These are phyloP conservation scores for Carollia perspicillata DNA, from an alignment of 2,113 vertebrate genomes.

Conservation along the genomic window DNA sequence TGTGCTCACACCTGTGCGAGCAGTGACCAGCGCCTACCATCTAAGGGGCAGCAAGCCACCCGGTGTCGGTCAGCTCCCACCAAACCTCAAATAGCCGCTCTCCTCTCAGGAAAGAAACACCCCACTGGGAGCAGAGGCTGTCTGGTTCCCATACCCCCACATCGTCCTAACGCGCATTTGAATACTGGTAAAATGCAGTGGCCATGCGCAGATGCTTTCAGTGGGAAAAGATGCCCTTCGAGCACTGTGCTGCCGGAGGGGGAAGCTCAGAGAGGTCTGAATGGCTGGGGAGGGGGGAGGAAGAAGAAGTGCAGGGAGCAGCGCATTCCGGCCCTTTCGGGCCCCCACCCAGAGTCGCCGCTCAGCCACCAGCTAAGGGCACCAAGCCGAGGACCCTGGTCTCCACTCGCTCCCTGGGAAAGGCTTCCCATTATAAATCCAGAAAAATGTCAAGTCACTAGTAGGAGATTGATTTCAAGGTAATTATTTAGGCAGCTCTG, in stretches of 20 bases:
- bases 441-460: background rate
- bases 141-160: background rate
- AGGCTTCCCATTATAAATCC: background rate
- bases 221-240: background rate
- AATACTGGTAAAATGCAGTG: background rate
- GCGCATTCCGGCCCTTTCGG: background rate
- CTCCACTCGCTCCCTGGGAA: background rate
- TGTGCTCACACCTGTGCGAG: fast-evolving
- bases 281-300: background rate
- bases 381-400: background rate
- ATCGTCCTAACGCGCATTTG: background rate
- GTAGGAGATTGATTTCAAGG: background rate
- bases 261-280: background rate
- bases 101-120: background rate
- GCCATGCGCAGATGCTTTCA: background rate
- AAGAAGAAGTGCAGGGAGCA: background rate
- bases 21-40: background rate
- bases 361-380: background rate
- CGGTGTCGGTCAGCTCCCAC: background rate
- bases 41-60: background rate
- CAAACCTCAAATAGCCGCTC: background rate
- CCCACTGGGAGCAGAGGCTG: background rate
- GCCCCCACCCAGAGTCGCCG: background rate
- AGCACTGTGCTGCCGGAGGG: background rate
- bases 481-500: background rate